A percentile compares a stretch with the other conserved stretches of the same genome.
These are phyloP conservation scores for Calliopum simillimum DNA, from an alignment of 2,888 invertebrate genomes.

Conservation along the genomic window DNA sequence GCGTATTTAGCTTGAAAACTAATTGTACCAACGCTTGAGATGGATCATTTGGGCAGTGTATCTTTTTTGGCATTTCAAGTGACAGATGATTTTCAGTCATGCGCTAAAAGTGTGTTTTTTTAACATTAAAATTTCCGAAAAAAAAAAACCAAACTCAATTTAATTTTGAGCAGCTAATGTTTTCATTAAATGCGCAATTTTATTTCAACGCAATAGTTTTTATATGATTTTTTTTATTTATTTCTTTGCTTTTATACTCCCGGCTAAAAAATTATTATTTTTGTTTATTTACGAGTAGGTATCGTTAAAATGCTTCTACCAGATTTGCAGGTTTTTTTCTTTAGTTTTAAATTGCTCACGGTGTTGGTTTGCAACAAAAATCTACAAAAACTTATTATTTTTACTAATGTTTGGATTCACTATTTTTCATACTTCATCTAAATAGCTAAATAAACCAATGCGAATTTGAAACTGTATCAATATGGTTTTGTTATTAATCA, in stretches of 20 bases:
- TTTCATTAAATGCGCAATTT: slow-evolving; percentile 1
- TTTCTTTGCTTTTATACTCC: not conserved
- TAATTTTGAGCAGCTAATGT: too few species aligned
- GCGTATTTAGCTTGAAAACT: not conserved
- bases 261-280: too few species aligned
- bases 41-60: not conserved
- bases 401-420: too few species aligned
- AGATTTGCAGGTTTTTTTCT: not conserved
- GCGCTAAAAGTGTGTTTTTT: not conserved
- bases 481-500: too few species aligned
- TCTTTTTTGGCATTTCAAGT: not conserved
- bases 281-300: too few species aligned
- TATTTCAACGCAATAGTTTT: not conserved
- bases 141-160: too few species aligned
- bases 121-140: not conserved
- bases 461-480: too few species aligned
- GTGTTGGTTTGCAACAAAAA: not conserved
- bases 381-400: too few species aligned
- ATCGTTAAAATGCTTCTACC: not conserved
- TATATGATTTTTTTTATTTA: not conserved
- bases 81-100: slow-evolving; percentile 5
- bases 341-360: not conserved
- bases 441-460: too few species aligned
- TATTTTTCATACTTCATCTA: too few species aligned
- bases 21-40: not conserved